Percentiles rank a stretch among this genome's conserved stretches.
phyloP scores from a whole-genome alignment of 2,113 vertebrate genomes.

The Epinephelus cyanopodus region DNA sequence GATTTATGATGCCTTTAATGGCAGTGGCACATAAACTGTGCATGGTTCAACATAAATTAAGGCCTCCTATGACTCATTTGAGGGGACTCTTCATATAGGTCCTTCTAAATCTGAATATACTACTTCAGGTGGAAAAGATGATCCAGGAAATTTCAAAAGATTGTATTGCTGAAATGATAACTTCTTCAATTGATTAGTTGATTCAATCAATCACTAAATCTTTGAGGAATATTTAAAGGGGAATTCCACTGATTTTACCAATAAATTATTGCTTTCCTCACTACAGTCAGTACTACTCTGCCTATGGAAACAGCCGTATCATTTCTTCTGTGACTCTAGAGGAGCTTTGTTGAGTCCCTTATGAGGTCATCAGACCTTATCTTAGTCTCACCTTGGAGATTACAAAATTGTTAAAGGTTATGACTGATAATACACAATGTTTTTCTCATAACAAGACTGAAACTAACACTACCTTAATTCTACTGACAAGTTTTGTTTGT shows the following conservation, averaged over 20 bases:
- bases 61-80: neutral
- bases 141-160: neutral
- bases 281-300: neutral
- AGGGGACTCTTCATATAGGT: neutral
- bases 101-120: neutral
- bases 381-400: no score
- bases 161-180: neutral
- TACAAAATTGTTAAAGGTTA: neutral
- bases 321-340: slow-evolving; percentile 12
- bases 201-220: neutral
- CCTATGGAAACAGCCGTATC: neutral
- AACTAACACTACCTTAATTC: neutral
- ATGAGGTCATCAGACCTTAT: slow-evolving; percentile 22
- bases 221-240: neutral
- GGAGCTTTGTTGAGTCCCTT: slow-evolving; percentile 11
- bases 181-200: neutral
- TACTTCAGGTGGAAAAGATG: neutral
- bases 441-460: neutral
- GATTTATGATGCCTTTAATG: slow-evolving; percentile 31
- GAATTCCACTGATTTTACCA: neutral
- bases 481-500: neutral
- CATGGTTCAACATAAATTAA: slow-evolving; percentile 1
- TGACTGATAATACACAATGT: neutral
- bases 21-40: neutral
- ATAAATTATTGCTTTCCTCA: neutral